Percentiles rank a stretch among this genome's conserved stretches.
Conservation (phyloP, 2,888 invertebrate genomes). For the Coleophora deauratella region DNA sequence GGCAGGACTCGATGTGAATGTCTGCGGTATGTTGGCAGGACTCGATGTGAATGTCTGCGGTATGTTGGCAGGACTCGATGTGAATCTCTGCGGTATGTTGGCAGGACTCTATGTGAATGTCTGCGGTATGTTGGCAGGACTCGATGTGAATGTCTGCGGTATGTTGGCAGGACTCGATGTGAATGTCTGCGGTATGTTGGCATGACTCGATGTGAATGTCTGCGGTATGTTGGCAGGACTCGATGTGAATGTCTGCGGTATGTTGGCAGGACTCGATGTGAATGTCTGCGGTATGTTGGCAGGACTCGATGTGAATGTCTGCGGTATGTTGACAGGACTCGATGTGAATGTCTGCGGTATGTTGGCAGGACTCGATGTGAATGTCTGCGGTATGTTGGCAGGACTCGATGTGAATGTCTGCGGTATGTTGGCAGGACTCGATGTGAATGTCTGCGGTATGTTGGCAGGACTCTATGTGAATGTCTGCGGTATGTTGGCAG, state of each 20-base stretch:
- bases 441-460: slow-evolving; percentile 55
- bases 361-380: slow-evolving; percentile 71
- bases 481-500: too few relatives aligned
- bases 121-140: not conserved
- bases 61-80: slow-evolving; percentile 68
- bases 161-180: slow-evolving; percentile 68
- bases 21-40: not conserved
- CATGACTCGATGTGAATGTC: slow-evolving; percentile 74
- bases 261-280: slow-evolving; percentile 69
- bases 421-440: slow-evolving; percentile 39
- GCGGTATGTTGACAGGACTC: slow-evolving; percentile 39
- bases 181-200: too few relatives aligned
- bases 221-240: slow-evolving; percentile 18
- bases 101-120: slow-evolving; percentile 74
- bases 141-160: slow-evolving; percentile 74
- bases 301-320: slow-evolving; percentile 74
- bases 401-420: slow-evolving; percentile 74
- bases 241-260: slow-evolving; percentile 71
- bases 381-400: too few relatives aligned
- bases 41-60: slow-evolving; percentile 74
- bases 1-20: slow-evolving; percentile 74
- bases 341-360: slow-evolving; percentile 55
- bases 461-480: slow-evolving; percentile 72
- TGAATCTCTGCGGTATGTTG: too few relatives aligned
- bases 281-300: too few relatives aligned